A percentile compares a stretch with the other conserved stretches of the same genome.
phyloP scores from a whole-genome alignment of 2,113 vertebrate species.

The Tachuris rubrigastra region DNA sequence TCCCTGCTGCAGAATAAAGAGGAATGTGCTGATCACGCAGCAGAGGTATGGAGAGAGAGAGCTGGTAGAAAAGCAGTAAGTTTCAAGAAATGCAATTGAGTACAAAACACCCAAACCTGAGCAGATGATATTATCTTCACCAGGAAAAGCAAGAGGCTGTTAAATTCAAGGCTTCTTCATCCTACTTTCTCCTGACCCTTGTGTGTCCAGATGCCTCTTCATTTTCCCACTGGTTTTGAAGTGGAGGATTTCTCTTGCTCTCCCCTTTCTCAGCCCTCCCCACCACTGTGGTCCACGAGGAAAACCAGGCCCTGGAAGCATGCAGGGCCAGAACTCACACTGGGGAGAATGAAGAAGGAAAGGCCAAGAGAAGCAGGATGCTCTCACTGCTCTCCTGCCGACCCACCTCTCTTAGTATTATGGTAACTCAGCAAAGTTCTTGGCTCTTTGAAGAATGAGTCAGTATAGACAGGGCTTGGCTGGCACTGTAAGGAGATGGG shows the following conservation, averaged over 20 bases:
- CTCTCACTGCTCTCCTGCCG: background rate
- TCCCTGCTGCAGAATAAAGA: background rate
- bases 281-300: fast-evolving
- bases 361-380: background rate
- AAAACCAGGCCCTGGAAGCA: background rate
- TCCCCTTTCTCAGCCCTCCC: background rate
- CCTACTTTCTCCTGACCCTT: background rate
- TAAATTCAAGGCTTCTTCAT: background rate
- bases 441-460: background rate
- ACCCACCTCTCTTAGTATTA: fast-evolving
- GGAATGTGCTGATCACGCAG: background rate
- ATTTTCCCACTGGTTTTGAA: background rate
- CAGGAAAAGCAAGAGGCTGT: background rate
- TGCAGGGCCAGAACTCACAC: background rate
- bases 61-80: background rate
- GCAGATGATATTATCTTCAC: background rate
- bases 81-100: background rate
- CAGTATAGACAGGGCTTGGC: background rate
- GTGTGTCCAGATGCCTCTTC: background rate
- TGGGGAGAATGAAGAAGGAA: background rate
- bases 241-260: background rate
- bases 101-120: background rate
- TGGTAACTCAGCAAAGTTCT: background rate
- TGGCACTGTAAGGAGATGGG: background rate
- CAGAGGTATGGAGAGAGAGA: background rate